These are phyloP conservation scores for Callithrix jacchus DNA, from an alignment of 2,113 vertebrate species.

Conservation along the genomic window DNA sequence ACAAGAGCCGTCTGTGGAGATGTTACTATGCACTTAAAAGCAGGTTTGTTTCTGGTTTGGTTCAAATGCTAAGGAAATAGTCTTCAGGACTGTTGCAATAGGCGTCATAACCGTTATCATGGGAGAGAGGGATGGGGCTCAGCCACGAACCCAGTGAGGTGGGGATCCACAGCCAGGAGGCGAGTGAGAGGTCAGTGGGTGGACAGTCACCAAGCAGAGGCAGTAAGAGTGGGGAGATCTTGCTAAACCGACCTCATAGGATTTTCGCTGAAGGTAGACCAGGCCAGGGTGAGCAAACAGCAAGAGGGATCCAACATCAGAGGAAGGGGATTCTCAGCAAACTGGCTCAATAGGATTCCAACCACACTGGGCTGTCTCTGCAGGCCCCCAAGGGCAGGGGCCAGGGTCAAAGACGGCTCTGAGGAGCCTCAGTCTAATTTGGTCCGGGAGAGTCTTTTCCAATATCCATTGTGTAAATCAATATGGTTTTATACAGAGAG, in stretches of 20 bases:
- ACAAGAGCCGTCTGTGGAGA: neutral
- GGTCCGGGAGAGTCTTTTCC: too few relatives aligned
- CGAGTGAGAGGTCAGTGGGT: accelerated
- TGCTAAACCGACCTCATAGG: neutral
- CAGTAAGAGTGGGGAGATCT: accelerated
- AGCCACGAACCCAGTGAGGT: accelerated
- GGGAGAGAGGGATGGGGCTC: accelerated
- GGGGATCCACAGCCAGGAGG: neutral
- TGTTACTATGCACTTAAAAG: too few relatives aligned
- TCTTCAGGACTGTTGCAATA: neutral
- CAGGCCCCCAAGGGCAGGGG: too few relatives aligned
- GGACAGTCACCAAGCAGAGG: neutral
- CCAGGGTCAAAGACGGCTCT: accelerated
- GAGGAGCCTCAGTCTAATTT: accelerated
- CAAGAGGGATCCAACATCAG: neutral
- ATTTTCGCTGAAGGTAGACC: neutral
- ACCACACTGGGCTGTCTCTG: too few relatives aligned
- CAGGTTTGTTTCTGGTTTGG: too few relatives aligned
- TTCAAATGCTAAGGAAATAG: neutral
- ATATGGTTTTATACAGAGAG: accelerated
- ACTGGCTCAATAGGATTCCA: accelerated
- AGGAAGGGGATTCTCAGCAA: accelerated
- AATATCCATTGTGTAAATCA: accelerated
- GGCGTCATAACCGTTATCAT: neutral
- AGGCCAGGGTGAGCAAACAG: neutral